phyloP scores from a whole-genome alignment of 1,140 invertebrate species.

The Zaprionus ghesquierei region DNA sequence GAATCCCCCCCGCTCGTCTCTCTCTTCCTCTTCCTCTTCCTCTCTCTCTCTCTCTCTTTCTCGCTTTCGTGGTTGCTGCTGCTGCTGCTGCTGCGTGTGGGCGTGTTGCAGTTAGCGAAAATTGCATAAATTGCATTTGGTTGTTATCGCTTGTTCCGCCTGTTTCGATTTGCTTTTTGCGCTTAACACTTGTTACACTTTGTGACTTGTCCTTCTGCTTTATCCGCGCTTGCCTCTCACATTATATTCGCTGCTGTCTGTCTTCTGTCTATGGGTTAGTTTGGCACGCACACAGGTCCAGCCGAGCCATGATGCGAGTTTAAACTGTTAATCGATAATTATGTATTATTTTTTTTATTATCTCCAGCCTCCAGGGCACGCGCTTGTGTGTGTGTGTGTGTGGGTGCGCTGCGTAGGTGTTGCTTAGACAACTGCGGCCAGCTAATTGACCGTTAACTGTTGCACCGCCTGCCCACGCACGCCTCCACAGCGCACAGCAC shows the following conservation, averaged over 20 bases:
- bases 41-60: neutral
- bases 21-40: neutral
- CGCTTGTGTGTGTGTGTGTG: neutral
- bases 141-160: neutral
- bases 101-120: slow-evolving; percentile 7
- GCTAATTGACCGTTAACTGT: slow-evolving; percentile 1
- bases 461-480: neutral
- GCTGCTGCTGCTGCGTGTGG: neutral
- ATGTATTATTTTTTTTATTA: neutral
- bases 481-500: neutral
- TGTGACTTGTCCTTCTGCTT: too few species aligned
- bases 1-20: neutral
- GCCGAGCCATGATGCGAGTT: neutral
- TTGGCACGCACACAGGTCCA: neutral
- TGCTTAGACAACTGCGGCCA: neutral
- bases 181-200: slow-evolving; percentile 23
- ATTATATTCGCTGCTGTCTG: too few species aligned
- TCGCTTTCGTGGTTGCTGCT: neutral
- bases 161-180: too few species aligned
- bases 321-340: slow-evolving; percentile 22
- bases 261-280: neutral
- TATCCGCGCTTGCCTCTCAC: too few species aligned
- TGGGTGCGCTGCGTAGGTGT: neutral
- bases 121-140: slow-evolving; percentile 22
- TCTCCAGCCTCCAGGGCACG: too few species aligned